Base-by-base conservation (phyloP, 2,888 invertebrate species). In the Tenthredo mesomela region DNA sequence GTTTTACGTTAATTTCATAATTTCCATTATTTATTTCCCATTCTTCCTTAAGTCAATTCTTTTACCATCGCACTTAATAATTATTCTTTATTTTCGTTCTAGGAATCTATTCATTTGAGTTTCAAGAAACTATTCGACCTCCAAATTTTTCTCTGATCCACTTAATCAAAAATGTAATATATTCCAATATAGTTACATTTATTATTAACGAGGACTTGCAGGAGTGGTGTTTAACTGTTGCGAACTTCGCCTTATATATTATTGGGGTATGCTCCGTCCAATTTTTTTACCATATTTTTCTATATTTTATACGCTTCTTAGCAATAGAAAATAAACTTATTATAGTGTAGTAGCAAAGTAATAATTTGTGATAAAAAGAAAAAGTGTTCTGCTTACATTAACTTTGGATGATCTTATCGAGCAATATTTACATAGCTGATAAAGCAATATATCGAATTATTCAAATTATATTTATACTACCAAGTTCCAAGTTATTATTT, bases 221-320 rank as follows among this genome's bases (percentile, higher is more conserved):
- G 40, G 61, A 61, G 21, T 61, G 80, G 40, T 61, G 73, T 65
- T 80, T 37, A 58, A 80, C 58, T 61, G 40, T 37, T 61, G 58
- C 50, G 12, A 61, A 61, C 40, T 80, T 80, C 40, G 40, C 80
- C 80, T 80, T 58, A 61, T n/a, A 37, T 80, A 88, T 87, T 85
- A 82, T 86, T 87, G 88, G 86, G 86, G 87, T 86, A 87, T 86
- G 86, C 84, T 89, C 90, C 90, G 89, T 90, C 90, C 89, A 88
- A 58, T 85, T 88, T 88, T 82, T 88, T 88, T 87, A 88, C 85
- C 78, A 58, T 86, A 82, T 82, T 82, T 82, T 82, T 70, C 87
- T 87, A 88, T 86, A 87, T 87, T 89, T 88, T 87, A 88, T 89
- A 89, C 84, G 87, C 88, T 88, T 90, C 86, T 88, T 85, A 82